Percentiles rank a stretch among this genome's conserved stretches.
Conservation (phyloP, 2,797 vertebrate species). For the Hydrophis major region DNA sequence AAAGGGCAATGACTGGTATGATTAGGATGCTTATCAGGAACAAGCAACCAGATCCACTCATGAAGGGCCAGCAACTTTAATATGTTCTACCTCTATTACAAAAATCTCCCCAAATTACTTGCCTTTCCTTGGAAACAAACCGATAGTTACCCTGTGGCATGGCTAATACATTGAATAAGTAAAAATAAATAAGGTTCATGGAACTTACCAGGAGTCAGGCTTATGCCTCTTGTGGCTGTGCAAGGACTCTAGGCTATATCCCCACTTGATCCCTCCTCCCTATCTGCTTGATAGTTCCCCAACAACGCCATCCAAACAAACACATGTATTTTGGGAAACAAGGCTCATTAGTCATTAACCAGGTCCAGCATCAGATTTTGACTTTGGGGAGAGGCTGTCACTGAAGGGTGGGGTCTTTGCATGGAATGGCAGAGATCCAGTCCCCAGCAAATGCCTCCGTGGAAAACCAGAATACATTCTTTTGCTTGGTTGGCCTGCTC, state of each 20-base stretch:
- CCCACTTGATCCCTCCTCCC: not conserved
- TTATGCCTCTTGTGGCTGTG: not conserved
- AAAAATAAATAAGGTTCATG: not conserved
- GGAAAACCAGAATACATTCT: not conserved
- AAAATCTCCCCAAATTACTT: not conserved
- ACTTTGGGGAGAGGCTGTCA: not conserved
- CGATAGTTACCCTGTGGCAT: not conserved
- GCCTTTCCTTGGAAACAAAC: not conserved
- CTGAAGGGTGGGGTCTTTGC: not conserved
- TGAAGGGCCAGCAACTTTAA: not conserved
- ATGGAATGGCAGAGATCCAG: accelerated
- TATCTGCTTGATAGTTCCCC: not conserved
- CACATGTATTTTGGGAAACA: not conserved
- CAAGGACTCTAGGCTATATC: not conserved
- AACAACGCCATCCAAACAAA: conserved; percentile 24
- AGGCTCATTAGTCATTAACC: not conserved
- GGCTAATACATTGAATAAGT: not conserved
- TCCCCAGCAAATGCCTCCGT: conserved; percentile 11
- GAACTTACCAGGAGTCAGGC: not conserved
- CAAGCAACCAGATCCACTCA: not conserved
- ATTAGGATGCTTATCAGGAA: conserved; percentile 26
- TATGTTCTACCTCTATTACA: not conserved
- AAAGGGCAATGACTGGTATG: conserved; percentile 30
- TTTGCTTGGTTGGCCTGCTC: conserved; percentile 6
- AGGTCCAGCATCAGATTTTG: not conserved